Base-by-base conservation (phyloP, 2,113 vertebrate species). In the Athene noctua region DNA sequence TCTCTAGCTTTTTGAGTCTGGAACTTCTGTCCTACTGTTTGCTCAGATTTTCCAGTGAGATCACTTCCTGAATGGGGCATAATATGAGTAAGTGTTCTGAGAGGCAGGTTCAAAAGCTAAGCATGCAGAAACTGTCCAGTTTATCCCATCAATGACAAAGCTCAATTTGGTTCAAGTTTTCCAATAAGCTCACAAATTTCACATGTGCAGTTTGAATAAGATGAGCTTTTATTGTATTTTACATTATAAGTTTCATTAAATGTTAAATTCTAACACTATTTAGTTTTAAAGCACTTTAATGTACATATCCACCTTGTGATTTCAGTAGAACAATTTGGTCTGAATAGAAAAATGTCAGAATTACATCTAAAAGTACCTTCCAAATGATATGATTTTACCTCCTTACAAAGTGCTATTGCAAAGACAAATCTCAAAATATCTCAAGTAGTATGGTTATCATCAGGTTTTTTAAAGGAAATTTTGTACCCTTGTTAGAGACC, bases 11-110 rank as follows among this genome's bases (percentile, higher is more conserved):
- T 96, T 79, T 97, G 87, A 89, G 83, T 74, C 70, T 93, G 88
- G 47, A 91, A 91, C 57, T 88, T 92, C 83, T 89, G 84, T 83
- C 78, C 66, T 83, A 40, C 77, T 46, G 14, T 90, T 96, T 92
- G 74, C 88, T 97, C 95, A 96, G 77, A 77, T 80, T 97, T 97
- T 97, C 96, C 96, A 92, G 70, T 86, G 89, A 96, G 90, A 89
- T 96, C 95, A 94, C 84, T 94, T 97, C 93, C 96, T 97, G 90
- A 91, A 58, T 29, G 27, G 67, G 42, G 54, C 11, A 27, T 77
- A 92, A 80, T 55, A 62, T 58, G 72, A 96, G 44, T 74, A 63
- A 92, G 49, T 57, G 59, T 85, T 96, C 75, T 81, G n/a, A 91
- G 89, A 87, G 67, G 59, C 88, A 95, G 88, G 61, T 93, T 94